These are phyloP conservation scores for Campoplex nolae DNA, from an alignment of 2,888 invertebrate genomes.

Conservation along the genomic window DNA sequence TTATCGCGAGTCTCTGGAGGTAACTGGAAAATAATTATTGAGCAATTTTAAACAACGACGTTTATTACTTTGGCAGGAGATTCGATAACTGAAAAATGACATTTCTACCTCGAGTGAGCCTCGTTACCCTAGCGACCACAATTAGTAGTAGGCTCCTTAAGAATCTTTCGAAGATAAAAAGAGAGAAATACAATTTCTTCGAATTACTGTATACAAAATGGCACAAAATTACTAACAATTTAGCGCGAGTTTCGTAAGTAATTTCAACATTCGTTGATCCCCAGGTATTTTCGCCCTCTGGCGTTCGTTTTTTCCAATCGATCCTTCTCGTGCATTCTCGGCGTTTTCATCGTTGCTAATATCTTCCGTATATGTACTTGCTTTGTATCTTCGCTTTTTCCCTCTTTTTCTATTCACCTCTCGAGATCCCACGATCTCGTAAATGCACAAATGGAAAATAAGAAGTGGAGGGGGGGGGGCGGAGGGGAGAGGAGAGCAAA, in stretches of 20 bases:
- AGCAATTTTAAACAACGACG: neutral
- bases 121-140: neutral
- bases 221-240: conserved; percentile 42
- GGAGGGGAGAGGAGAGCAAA: neutral
- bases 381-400: neutral
- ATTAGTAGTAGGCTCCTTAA: neutral
- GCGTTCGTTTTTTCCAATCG: conserved; percentile 16
- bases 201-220: conserved; percentile 26
- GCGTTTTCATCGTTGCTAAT: conserved; percentile 29
- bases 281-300: neutral
- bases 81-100: neutral
- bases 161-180: neutral
- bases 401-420: neutral
- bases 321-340: conserved; percentile 14
- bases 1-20: neutral
- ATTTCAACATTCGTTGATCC: conserved; percentile 35
- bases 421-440: conserved; percentile 48
- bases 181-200: neutral
- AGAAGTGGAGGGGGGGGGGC: neutral
- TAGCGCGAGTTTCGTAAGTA: neutral
- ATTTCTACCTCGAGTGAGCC: neutral
- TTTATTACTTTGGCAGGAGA: neutral
- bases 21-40: neutral
- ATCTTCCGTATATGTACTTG: conserved; percentile 17
- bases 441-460: conserved; percentile 19